Base-by-base conservation (phyloP, 2,113 vertebrate genomes). In the Turdus rufiventris region DNA sequence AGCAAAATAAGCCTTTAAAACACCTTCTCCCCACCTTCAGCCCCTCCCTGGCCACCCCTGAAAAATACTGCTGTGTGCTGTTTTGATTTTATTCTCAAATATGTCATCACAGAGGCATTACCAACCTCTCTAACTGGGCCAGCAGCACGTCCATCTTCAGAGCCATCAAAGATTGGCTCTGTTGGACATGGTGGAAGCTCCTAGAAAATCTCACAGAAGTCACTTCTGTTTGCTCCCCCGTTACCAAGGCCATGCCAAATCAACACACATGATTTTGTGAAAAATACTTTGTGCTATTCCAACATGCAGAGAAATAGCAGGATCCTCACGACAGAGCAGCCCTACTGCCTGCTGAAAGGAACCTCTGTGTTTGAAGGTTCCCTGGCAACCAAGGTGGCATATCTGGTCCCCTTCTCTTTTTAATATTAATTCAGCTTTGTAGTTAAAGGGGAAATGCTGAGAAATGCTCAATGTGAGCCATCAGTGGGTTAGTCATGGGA, bases 61-160 rank as follows among this genome's bases (percentile, higher is more conserved):
- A 38, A 12, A 79, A 36, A 36, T 38, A 36, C 16, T 25, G 12
- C 4, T 1, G 0, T 56, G 76, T 1, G 0, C 33, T 56, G 20
- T 20, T 66, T 47, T 4, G 26, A 47, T 66, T 56, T 66, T 36
- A 9, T 56, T 33, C 26, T 36, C 12, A 8, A 31, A 19, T 36
- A 1, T 31, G 40, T 25, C 25, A 45, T 25, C 40, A 36, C 50
- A 56, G 16, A 56, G 62, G 33, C 0, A 0, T 36, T 45, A 8
- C 26, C 26, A 56, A 0, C 61, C 7, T 36, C 61, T 45, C 9
- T 47, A 19, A 19, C 0, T 19, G 26, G 40, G 26, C n/a, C 40
- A 36, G 50, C 40, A 66, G 26, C 20, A 3, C 5, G 13, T 56
- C 33, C 50, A 45, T 45, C 62, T 15, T 36, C 62, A 79, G 62